Base-by-base conservation (phyloP, 2,888 invertebrate species). In the Nycteola revayana region DNA sequence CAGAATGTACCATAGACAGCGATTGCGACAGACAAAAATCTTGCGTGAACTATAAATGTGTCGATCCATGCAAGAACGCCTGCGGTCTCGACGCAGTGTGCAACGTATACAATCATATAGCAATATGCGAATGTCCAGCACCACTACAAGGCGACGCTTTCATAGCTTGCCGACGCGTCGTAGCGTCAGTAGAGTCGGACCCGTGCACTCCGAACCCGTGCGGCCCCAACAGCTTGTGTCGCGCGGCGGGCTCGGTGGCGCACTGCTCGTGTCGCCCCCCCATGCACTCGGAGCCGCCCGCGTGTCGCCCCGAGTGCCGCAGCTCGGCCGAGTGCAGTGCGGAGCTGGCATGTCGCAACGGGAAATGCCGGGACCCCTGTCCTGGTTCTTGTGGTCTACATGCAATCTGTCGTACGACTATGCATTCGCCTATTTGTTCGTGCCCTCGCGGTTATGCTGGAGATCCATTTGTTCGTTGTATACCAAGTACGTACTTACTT, bases 131-230 rank as follows among this genome's bases (percentile, higher is more conserved):
- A 42, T 96, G 95, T 70, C 91, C 92, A 8, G 73, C 89, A 7
- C 93, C 93, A 26, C 92, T 92, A 52, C 92, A 92, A 22, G 96
- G 96, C 38, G 94, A 96, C 86, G 94, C 96, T 10, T 95, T 95
- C 65, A 91, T 90, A 43, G 91, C 91, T 42, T 95, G 95, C 68
- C 88, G 90, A 28, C 90, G 77, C 28, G 86, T 90, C 41, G 71
- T 85, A 64, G 86, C 60, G 33, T 50, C 73, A 5, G 55, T 62
- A 47, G 77, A 74, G 28, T 58, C 64, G n/a, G 87, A 91, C 55
- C 91, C 91, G n/a, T 93, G 93, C 60, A 89, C 90, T 22, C 93
- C 93, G 9, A 91, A 92, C 32, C 93, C 93, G n/a, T 93, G 95
- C 60, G 94, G 94, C 9, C 82, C 92, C 1, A 94, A 94, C 60